Base-by-base conservation (phyloP, 1,140 invertebrate species). In the Chironomus striatipennis region DNA sequence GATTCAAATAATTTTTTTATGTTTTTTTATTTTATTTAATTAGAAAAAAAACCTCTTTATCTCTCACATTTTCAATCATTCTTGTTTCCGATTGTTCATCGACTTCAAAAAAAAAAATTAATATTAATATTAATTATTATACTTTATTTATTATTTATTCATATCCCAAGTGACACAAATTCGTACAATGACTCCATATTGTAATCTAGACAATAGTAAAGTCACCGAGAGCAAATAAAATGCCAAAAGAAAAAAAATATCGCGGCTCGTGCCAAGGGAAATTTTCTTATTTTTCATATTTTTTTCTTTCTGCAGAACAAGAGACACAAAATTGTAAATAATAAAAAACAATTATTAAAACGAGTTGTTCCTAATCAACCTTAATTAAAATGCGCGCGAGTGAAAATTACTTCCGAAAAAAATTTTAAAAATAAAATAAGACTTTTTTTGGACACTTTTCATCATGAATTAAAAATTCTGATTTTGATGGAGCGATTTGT, bases 21-120 rank as follows among this genome's bases (percentile, higher is more conserved):
- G 47, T 57, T 57, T 57, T n/a, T 57, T 57, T 57, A 57, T 57
- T 47, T 57, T 34, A 34, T 34, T 34, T 57, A 57, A 57, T 57
- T 57, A 57, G 47, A 57, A 57, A 34, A 34, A 34, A 34, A 57
- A 57, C 12, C 12, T 15, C 15, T 57, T 57, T 57, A 57, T 57
- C n/a, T 57, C 47, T 57, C 47, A 57, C 47, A 57, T 57, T 57
- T n/a, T 57, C n/a, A 57, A n/a, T 12, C 47, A 57, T 57, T 57
- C 47, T n/a, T 57, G n/a, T 57, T 57, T 57, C 47, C 47, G 47
- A 57, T 57, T 57, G 47, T 57, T 57, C 47, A 57, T 57, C 47
- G n/a, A n/a, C n/a, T 57, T 57, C n/a, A n/a, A n/a, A n/a, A n/a
- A 5, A 12, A 57, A 57, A 57, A 57, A 15, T 57, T 57, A 47